These are phyloP conservation scores for Eremobia ochroleuca DNA, from an alignment of 2,888 invertebrate genomes.

Conservation along the genomic window DNA sequence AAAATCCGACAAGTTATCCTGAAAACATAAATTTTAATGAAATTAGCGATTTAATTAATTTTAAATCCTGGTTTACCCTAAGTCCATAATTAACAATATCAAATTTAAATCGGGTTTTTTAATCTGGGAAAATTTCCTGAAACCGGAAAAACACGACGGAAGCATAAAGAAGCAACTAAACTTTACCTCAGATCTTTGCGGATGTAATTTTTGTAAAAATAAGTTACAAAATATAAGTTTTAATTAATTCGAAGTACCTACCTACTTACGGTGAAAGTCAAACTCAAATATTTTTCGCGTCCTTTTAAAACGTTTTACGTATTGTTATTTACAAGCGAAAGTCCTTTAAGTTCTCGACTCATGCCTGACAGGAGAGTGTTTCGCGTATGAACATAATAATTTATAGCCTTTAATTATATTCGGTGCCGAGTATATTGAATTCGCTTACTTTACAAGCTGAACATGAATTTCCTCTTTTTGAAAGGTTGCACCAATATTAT, in stretches of 20 bases:
- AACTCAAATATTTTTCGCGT: constrained; percentile 44
- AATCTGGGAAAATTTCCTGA: neutral
- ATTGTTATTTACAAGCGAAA: constrained; percentile 75
- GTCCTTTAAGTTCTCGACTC: constrained; percentile 70
- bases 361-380: constrained; percentile 68
- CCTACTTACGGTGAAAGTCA: constrained; percentile 34
- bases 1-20: neutral
- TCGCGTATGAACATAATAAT: constrained; percentile 77
- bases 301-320: constrained; percentile 66
- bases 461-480: constrained; percentile 70
- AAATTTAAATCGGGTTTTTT: neutral
- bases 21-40: neutral
- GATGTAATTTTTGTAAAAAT: neutral
- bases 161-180: neutral
- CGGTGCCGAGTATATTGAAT: constrained; percentile 73
- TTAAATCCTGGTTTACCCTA: neutral
- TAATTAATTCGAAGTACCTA: neutral
- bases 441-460: constrained; percentile 66
- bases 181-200: too few species aligned
- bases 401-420: constrained; percentile 83
- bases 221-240: neutral
- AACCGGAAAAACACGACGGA: neutral
- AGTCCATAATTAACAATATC: neutral
- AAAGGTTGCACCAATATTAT: constrained; percentile 65
- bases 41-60: neutral